Conservation (phyloP, 1,140 invertebrate species). For the Hypothenemus hampei region DNA sequence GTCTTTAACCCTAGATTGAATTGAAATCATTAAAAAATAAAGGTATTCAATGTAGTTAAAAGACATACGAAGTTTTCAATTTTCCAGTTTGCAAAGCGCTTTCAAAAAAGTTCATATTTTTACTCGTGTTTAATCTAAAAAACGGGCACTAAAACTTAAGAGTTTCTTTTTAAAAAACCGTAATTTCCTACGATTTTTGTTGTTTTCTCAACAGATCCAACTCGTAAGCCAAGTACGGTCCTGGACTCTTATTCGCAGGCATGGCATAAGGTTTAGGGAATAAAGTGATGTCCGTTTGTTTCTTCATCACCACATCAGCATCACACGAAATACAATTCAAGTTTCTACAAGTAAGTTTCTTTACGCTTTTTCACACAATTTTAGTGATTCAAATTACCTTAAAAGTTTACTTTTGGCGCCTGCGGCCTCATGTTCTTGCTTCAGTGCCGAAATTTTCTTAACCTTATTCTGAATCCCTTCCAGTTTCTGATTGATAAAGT, state of each 20-base stretch:
- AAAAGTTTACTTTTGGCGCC: constrained; percentile 51
- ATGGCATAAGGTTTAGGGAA: constrained; percentile 46
- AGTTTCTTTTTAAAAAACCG: background rate
- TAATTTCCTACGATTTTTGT: constrained; percentile 42
- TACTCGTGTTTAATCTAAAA: constrained; percentile 41
- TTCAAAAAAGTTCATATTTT: constrained; percentile 46
- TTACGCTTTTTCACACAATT: background rate
- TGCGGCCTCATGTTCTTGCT: constrained; percentile 62
- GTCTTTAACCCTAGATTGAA: constrained; percentile 39
- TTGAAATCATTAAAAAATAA: too few relatives aligned
- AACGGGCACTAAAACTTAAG: constrained; percentile 2
- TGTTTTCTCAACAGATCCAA: constrained; percentile 57
- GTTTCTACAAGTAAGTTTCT: constrained; percentile 47
- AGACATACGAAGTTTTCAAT: constrained; percentile 3
- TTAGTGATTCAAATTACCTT: constrained; percentile 17
- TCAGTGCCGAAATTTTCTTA: constrained; percentile 51
- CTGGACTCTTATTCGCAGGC: constrained; percentile 53
- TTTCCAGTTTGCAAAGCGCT: constrained; percentile 29
- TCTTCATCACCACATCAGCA: constrained; percentile 62
- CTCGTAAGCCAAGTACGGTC: constrained; percentile 63
- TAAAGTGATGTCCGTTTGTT: constrained; percentile 49
- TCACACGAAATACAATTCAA: constrained; percentile 71
- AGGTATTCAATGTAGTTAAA: background rate
- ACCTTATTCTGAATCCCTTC: constrained; percentile 59
- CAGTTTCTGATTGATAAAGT: constrained; percentile 60